phyloP scores from a whole-genome alignment of 2,888 invertebrate genomes.

The Rhopalosiphum nymphaeae region DNA sequence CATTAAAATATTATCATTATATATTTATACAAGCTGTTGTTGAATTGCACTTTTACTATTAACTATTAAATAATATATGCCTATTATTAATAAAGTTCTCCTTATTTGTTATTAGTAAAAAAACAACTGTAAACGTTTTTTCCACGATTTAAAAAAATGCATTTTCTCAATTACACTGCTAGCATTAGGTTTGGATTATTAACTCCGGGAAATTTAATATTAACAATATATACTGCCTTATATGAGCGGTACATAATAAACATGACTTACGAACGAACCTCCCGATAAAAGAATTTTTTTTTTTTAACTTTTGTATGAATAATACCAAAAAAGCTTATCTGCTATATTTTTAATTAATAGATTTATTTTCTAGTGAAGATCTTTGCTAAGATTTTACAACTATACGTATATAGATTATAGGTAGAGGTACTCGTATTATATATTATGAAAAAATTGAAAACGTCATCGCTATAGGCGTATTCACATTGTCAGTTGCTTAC shows the following conservation, averaged over 20 bases:
- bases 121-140: neutral
- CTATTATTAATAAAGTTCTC: neutral
- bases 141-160: neutral
- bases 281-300: neutral
- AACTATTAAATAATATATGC: too few relatives aligned
- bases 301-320: neutral
- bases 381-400: neutral
- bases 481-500: neutral
- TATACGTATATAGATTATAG: neutral
- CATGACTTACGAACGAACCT: neutral
- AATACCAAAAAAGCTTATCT: neutral
- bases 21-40: neutral
- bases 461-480: neutral
- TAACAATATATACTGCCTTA: neutral
- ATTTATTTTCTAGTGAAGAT: neutral
- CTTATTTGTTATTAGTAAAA: neutral
- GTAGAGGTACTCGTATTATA: neutral
- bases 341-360: neutral
- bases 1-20: neutral
- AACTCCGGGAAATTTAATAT: neutral
- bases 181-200: neutral
- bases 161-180: neutral
- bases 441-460: neutral
- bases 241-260: neutral
- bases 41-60: neutral